Conservation (phyloP, 1,140 invertebrate genomes). For the Oryctes rhinoceros region DNA sequence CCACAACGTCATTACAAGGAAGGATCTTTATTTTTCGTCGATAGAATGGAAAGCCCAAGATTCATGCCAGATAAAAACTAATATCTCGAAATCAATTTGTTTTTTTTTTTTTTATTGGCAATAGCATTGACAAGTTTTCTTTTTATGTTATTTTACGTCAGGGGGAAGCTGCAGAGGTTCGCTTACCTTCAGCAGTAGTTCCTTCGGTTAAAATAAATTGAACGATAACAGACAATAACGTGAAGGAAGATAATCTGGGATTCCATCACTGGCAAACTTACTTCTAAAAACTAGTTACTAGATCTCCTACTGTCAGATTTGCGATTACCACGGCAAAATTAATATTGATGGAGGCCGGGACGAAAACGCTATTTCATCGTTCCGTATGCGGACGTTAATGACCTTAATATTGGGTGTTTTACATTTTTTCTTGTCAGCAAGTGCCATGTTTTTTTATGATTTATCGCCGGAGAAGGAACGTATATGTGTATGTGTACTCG, state of each 20-base stretch:
- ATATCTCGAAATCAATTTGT: conserved; percentile 25
- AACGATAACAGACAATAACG: too few species aligned
- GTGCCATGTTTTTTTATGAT: not conserved
- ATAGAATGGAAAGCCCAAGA: not conserved
- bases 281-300: conserved; percentile 3
- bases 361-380: conserved; percentile 1
- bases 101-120: not conserved
- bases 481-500: too few species aligned
- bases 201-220: too few species aligned
- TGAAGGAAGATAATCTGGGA: not conserved
- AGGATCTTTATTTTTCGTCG: not conserved
- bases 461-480: too few species aligned
- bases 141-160: not conserved
- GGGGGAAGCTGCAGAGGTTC: too few species aligned
- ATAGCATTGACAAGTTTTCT: not conserved
- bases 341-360: not conserved
- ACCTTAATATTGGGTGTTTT: conserved; percentile 3
- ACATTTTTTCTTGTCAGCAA: not conserved
- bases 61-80: conserved; percentile 12
- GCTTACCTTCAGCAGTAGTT: too few species aligned
- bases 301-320: conserved; percentile 13
- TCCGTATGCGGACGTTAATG: not conserved
- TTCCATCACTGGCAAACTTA: not conserved
- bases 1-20: not conserved
- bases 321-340: not conserved